Evolutionary conservation across 2,797 vertebrate species (phyloP).

Genomic region (Peromyscus attwateri): DNA sequence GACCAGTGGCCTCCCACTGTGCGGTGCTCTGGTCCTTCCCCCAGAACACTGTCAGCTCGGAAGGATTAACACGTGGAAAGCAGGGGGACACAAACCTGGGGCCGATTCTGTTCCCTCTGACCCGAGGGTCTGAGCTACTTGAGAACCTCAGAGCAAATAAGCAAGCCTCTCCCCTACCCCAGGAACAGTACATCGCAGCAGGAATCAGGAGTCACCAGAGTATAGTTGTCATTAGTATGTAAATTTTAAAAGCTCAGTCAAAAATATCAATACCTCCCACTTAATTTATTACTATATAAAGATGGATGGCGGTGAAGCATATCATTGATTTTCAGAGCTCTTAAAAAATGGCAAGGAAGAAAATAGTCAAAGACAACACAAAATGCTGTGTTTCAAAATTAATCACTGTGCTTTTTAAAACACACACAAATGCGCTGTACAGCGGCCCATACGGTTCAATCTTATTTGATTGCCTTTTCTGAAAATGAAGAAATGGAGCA

Average conservation of each 20-base stretch:
- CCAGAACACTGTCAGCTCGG: not conserved
- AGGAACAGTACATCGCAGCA: conserved; percentile 78
- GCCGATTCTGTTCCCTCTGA: not conserved
- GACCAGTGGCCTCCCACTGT: not conserved
- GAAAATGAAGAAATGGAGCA: conserved; percentile 84
- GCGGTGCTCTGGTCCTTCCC: not conserved
- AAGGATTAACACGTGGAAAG: not conserved
- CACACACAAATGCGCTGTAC: conserved; percentile 41
- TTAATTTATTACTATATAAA: conserved; percentile 99
- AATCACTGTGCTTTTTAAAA: conserved; percentile 83
- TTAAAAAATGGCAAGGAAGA: conserved; percentile 88
- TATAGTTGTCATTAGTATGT: conserved; percentile 95
- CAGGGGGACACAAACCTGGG: not conserved
- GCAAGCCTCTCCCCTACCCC: rapidly evolving
- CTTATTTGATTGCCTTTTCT: conserved; percentile 84
- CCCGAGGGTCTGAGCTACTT: not conserved
- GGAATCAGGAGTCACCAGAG: conserved; percentile 90
- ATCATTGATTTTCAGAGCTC: conserved; percentile 95
- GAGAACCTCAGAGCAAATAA: not conserved
- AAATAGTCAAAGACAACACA: conserved; percentile 88
- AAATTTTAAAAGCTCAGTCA: conserved; percentile 95
- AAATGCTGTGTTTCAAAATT: conserved; percentile 84
- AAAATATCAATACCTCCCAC: conserved; percentile 95
- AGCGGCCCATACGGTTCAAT: conserved; percentile 82
- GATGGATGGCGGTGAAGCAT: conserved; percentile 93